These are phyloP conservation scores for Nylanderia fulva DNA, from an alignment of 1,140 invertebrate species.

Conservation along the genomic window DNA sequence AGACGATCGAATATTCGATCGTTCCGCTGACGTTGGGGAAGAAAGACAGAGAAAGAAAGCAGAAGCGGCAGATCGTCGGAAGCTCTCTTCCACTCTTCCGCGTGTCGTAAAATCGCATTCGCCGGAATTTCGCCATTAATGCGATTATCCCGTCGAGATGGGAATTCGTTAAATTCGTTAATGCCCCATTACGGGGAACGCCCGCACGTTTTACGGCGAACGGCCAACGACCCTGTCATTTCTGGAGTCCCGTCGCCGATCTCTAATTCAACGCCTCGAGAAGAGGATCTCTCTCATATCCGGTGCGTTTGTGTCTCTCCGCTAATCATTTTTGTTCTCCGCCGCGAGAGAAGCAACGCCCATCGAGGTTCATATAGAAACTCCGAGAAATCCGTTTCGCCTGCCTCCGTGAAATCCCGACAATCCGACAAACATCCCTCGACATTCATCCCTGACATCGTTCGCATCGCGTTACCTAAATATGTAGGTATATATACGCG, in stretches of 20 bases:
- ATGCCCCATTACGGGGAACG: constrained; percentile 51
- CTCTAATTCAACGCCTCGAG: constrained; percentile 15
- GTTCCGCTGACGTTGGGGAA: not conserved
- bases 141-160: constrained; percentile 35
- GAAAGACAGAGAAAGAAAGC: not conserved
- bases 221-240: constrained; percentile 44
- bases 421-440: not conserved
- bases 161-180: constrained; percentile 58
- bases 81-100: not conserved
- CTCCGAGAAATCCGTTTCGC: not conserved
- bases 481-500: too few species aligned
- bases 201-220: constrained; percentile 50
- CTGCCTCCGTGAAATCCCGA: not conserved
- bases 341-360: constrained; percentile 45
- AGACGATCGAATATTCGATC: constrained; percentile 3
- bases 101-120: constrained; percentile 46
- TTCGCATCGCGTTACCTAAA: not conserved
- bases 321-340: constrained; percentile 33
- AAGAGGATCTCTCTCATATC: constrained; percentile 2
- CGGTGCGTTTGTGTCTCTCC: not conserved
- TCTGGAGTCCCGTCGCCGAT: not conserved
- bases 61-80: not conserved
- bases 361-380: not conserved
- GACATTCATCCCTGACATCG: not conserved
- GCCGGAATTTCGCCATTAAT: constrained; percentile 44